These are phyloP conservation scores for Anarsia innoxiella DNA, from an alignment of 2,888 invertebrate species.

Conservation along the genomic window DNA sequence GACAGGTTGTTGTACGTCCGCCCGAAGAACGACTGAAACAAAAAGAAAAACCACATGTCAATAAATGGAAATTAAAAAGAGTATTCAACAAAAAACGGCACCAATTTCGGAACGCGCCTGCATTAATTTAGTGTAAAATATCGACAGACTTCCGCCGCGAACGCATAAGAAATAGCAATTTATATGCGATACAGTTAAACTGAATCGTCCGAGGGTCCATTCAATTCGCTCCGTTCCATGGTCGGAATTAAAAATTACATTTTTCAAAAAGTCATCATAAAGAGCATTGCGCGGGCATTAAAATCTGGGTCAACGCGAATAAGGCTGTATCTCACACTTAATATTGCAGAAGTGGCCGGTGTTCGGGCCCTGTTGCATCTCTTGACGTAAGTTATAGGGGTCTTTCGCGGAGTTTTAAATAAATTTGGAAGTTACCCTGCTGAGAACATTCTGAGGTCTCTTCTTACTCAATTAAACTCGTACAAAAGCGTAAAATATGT, in stretches of 20 bases:
- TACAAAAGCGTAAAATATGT: constrained; percentile 71
- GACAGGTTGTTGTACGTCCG: constrained; percentile 92
- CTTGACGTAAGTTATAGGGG: constrained; percentile 65
- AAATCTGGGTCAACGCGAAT: constrained; percentile 66
- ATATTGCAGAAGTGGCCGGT: constrained; percentile 58
- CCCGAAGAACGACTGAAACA: constrained; percentile 93
- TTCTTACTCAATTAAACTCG: constrained; percentile 69
- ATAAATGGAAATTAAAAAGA: constrained; percentile 42
- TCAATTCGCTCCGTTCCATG: constrained; percentile 47
- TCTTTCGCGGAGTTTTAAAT: constrained; percentile 56
- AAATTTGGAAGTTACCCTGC: constrained; percentile 69
- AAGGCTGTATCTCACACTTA: constrained; percentile 70
- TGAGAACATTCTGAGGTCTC: constrained; percentile 52
- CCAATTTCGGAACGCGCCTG: constrained; percentile 45
- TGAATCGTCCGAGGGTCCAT: constrained; percentile 50
- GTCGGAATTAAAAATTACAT: constrained; percentile 68
- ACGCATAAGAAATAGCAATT: constrained; percentile 67
- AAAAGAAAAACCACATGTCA: constrained; percentile 48
- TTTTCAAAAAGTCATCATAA: constrained; percentile 75
- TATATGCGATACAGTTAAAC: constrained; percentile 68
- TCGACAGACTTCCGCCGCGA: constrained; percentile 52
- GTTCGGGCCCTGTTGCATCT: constrained; percentile 49
- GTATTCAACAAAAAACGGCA: constrained; percentile 39
- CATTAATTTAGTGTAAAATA: constrained; percentile 68
- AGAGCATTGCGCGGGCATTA: constrained; percentile 54